Base-by-base conservation (phyloP, 2,113 vertebrate species). In the Hypocryptadius cinnamomeus region DNA sequence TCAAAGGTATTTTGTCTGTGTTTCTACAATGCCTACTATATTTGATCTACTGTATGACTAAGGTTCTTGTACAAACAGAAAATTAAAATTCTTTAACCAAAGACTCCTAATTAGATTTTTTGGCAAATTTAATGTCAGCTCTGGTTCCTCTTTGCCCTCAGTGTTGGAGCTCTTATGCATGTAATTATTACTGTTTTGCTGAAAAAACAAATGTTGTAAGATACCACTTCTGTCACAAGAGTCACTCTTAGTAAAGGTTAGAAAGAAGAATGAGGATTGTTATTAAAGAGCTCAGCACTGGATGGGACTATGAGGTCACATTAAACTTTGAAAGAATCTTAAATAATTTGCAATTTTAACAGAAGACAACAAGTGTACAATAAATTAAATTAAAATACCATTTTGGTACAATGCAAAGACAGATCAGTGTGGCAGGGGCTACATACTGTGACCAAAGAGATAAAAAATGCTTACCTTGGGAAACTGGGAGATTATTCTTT, bases 401-500 rank as follows among this genome's bases (percentile, higher is more conserved):
- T 61, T 39, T 47, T 54, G 83, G n/a, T 30, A 80, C 53, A 78
- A 70, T 48, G 22, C 21, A 89, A 85, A 59, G 24, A 77, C 2
- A 70, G 23, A 27, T 50, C 23, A 35, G 3, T 15, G 23, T 70
- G 18, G 42, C 51, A 92, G 40, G 19, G 31, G 18, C 15, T 61
- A 54, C 14, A 37, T 16, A 59, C 23, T 35, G 65, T 79, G 40
- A 42, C 15, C 70, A 85, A 27, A 85, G 21, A 4, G 18, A 87
- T 70, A 66, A 88, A 76, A 85, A 88, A 81, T 63, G 11, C 93
- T 93, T 97, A 98, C 99, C 98, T 99, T 98, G 53, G 98, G 98
- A 91, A 99, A 98, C 40, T 95, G 97, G 64, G 96, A 91, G 85
- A 99, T 98, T 92, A 98, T 77, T 61, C 98, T 98, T 96, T 98